phyloP scores from a whole-genome alignment of 92 coral and sea anemone species.

The Heteractis magnifica region DNA sequence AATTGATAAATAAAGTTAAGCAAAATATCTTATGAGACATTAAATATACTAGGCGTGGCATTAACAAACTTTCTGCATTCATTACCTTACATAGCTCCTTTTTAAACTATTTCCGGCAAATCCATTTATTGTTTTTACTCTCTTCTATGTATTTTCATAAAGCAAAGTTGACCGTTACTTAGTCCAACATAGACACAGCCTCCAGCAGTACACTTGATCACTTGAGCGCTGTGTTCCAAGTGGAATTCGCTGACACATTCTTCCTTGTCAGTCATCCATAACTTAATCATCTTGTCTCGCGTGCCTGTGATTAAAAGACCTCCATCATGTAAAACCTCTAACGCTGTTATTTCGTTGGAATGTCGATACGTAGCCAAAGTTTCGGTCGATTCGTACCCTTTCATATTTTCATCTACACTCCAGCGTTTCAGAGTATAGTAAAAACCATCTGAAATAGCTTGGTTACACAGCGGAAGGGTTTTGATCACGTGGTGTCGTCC shows the following conservation, averaged over 20 bases:
- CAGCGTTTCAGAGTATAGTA: constrained; percentile 42
- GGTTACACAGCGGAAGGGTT: constrained; percentile 19
- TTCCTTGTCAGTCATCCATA: constrained; percentile 31
- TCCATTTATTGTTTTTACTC: too few relatives aligned
- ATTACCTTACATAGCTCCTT: too few relatives aligned
- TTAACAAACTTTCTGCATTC: too few relatives aligned
- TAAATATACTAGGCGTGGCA: too few relatives aligned
- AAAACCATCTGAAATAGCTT: constrained; percentile 45
- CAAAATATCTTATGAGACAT: too few relatives aligned
- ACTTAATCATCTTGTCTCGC: constrained; percentile 50
- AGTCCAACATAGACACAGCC: too few relatives aligned
- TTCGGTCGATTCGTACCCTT: neutral
- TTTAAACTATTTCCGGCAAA: too few relatives aligned
- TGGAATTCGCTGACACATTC: constrained; percentile 39
- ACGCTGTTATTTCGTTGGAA: constrained; percentile 30
- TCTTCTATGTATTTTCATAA: too few relatives aligned
- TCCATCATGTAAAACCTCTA: constrained; percentile 28
- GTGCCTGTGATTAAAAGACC: constrained; percentile 40
- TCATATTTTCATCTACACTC: neutral
- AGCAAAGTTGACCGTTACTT: too few relatives aligned
- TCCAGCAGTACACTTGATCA: neutral
- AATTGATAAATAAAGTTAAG: too few relatives aligned
- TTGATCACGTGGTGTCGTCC: constrained; percentile 53
- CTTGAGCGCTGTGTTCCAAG: constrained; percentile 44
- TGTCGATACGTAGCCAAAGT: constrained; percentile 7